Evolutionary conservation across 1,140 invertebrate species (phyloP), one percentile per base, ranked within the genome.

Genomic region (Pseudomyrmex sp.): DNA sequence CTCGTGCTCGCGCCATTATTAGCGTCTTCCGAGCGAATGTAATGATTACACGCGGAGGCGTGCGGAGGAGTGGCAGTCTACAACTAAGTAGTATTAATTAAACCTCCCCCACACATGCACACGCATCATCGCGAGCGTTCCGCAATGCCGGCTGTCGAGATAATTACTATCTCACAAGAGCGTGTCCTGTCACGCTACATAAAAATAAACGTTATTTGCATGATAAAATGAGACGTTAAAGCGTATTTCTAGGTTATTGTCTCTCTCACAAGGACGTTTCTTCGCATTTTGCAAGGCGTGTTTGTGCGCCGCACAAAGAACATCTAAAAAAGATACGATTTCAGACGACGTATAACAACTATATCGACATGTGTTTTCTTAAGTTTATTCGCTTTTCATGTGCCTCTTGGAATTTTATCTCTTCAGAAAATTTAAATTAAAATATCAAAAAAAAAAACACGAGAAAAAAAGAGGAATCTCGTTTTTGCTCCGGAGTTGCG

Each of bases 81-180:
- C 85, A 44, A 73, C 56, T 35, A 35, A 35, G 35, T 35, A 23
- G 54, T 75, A 87, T 86, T 87, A 87, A 87, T 87, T 87, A 83
- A 86, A 86, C 73, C 66, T 66, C 35, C 48, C 15, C 69, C 56
- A 59, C 20, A 20, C 65, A 13, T 56, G 10, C 18, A 62, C 18
- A 62, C 59, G 56, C 68, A 15, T 73, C 23, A 73, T 73, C 62
- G 50, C 18, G n/a, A 61, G 56, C 23, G 13, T 79, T 65, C 73
- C 58, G 61, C 26, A 69, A 80, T 59, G 59, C 83, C 61, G 52
- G 1, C 54, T 1, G 58, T 69, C 52, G 85, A 10, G 66, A 80
- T 84, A 87, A 87, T 87, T 84, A 70, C 54, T n/a, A 35, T 52
- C 56, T 62, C 58, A 18, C 50, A 65, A 80, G 5, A 35, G 23